Base-by-base conservation (phyloP, 2,888 invertebrate genomes). In the Thumatha senex region DNA sequence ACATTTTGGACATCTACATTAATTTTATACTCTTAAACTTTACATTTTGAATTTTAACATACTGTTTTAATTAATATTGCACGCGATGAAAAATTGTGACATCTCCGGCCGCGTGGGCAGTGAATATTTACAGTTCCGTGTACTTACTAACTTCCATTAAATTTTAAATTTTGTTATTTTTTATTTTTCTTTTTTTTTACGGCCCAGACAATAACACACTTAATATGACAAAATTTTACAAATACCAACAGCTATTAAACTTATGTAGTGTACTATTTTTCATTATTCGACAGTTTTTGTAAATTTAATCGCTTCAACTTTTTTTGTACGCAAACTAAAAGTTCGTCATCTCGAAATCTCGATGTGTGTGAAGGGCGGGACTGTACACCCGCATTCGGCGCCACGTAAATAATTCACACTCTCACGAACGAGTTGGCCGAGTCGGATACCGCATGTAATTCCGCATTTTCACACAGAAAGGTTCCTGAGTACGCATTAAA, bases 401-500 rank as follows among this genome's bases (percentile, higher is more conserved):
- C 67, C 72, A 77, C 79, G 81, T 85, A 81, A 83, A 88, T 86
- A 83, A 84, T 86, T 86, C 76, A 80, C 80, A 72, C 72, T 76
- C 74, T 63, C 72, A 51, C 72, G 72, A 79, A 74, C 80, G 82
- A 78, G 74, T 77, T 70, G 71, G 67, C 75, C 75, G 74, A 75
- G 69, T 78, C 81, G 75, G 76, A 82, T 78, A 70, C 81, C 81
- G 77, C 79, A 71, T 80, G 80, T 85, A 84, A 84, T 83, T 83
- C 79, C 72, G 79, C 83, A 81, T 84, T 84, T 83, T 86, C 83
- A 74, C 84, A 76, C 81, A 73, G 74, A 78, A 81, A 77, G 74
- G 70, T 76, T 76, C 72, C 67, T 72, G 71, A 73, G 72, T 75
- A 82, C 81, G 76, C 81, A 84, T 86, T 86, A 76, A 86, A 86